Base-by-base conservation (phyloP, 2,888 invertebrate species). In the Hypomecis atomaria region DNA sequence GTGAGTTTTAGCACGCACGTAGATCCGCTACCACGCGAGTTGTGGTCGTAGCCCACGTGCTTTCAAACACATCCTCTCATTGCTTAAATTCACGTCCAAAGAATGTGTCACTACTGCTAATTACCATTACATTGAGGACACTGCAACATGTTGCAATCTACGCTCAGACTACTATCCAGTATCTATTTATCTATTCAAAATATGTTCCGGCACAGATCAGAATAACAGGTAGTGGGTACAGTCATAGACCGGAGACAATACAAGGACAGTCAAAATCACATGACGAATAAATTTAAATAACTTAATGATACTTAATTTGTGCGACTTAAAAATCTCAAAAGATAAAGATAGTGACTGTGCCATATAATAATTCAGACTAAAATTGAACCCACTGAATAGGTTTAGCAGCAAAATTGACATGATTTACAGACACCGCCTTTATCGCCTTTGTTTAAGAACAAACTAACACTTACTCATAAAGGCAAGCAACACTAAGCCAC, bases 21-120 rank as follows among this genome's bases (percentile, higher is more conserved):
- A 38, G n/a, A n/a, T n/a, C n/a, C 10, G 36, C 43, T 2, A 56
- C 36, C 66, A 70, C 68, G 57, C 58, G 61, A 36, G 23, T 52
- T 37, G 42, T 34, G 9, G 23, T 52, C 42, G 42, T 34, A n/a
- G 48, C 13, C 34, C 48, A 68, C 52, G 56, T 67, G 64, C 65
- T 69, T 67, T 7, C 59, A 67, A 71, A 72, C 61, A 72, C 65
- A 68, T 69, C 59, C 59, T 69, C 54, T n/a, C 7, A 50, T 23
- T 23, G 23, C 23, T n/a, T 58, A 58, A 37, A 36, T 61, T 48
- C 37, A 37, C 50, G 43, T 58, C 50, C 44, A 45, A 59, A 54
- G 43, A 33, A 66, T 66, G 60, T 66, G 34, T 67, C 66, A 57
- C 60, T 63, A 53, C 34, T 38, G 9, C 45, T 52, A 59, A 59